Percentiles rank a stretch among this genome's conserved stretches.
These are phyloP conservation scores for Pinctada fucata DNA, from an alignment of 2,888 invertebrate genomes.

Conservation along the genomic window DNA sequence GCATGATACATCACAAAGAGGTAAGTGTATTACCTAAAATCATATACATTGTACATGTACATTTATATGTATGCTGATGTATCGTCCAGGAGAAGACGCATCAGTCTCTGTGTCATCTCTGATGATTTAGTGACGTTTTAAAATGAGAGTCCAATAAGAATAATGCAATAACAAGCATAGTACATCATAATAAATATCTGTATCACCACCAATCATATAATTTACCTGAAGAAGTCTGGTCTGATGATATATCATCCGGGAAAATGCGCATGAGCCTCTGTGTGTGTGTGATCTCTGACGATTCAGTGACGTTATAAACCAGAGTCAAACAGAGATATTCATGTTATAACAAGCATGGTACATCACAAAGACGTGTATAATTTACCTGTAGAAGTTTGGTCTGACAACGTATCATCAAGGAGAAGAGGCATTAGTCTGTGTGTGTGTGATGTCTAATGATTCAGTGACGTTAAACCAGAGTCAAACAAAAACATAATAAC, in stretches of 20 bases:
- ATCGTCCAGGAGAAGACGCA: conserved; percentile 78
- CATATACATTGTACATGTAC: too few relatives aligned
- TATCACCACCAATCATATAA: background rate
- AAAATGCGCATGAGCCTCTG: conserved; percentile 79
- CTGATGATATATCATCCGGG: conserved; percentile 73
- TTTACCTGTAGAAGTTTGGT: conserved; percentile 52
- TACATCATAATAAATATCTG: background rate
- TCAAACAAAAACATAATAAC: too few relatives aligned
- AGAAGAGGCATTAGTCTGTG: conserved; percentile 79
- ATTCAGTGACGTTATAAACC: conserved; percentile 82
- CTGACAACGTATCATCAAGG: conserved; percentile 73
- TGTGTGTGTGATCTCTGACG: conserved; percentile 81
- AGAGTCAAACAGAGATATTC: too few relatives aligned
- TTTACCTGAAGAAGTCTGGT: conserved; percentile 52
- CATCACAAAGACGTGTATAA: too few relatives aligned
- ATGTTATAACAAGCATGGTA: too few relatives aligned
- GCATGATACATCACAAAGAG: too few relatives aligned
- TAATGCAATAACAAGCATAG: conserved; percentile 81
- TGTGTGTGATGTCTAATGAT: conserved; percentile 81
- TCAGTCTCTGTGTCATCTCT: conserved; percentile 80
- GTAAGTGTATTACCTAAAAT: too few relatives aligned
- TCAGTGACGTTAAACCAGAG: conserved; percentile 80
- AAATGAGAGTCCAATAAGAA: conserved; percentile 87
- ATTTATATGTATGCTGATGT: background rate
- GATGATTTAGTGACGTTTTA: conserved; percentile 82